Evolutionary conservation across 2,797 vertebrate genomes (phyloP), one percentile per base, ranked within the genome.

Genomic region (Melanotaenia pygmaea): DNA sequence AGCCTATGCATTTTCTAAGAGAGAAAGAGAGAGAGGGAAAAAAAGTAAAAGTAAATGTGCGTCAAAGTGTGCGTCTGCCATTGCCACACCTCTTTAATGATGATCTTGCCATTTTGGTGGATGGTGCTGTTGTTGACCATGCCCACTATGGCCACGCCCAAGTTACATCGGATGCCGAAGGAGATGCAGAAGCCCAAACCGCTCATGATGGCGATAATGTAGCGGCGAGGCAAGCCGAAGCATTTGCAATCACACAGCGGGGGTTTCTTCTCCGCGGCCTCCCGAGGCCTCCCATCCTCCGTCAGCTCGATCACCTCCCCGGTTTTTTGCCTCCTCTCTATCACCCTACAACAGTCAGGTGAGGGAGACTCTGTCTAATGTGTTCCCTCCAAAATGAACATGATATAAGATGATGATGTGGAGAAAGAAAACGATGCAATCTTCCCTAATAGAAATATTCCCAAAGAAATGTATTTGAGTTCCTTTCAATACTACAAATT

Each of bases 71-170:
- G 22, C 35, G 63, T 53, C n/a, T 59, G 59, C 34, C 56, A 43
- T 37, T 20, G 80, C 61, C 84, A 93, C 95, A 99, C 97, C 97
- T 99, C 96, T 93, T 94, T 98, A 89, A 99, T 95, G 93, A 98
- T 95, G 93, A 98, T 95, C 89, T 97, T 99, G 79, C 97, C 97
- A 81, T 96, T 96, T 84, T 94, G 94, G 89, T 99, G 97, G 59
- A 96, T 90, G 80, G 98, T 99, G 94, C 96, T 98, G 94, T 99
- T 99, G 93, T 99, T 99, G 85, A 99, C 98, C 98, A 99, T 99
- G 92, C 98, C 95, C 93, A 99, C 98, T 69, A 99, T 99, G 92
- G 98, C 98, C 94, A 99, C 98, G 91, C 98, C 98, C 93, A 99
- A 90, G 76, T 99, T 99, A 89, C 98, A 99, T 53, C 98, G 96